Conservation (phyloP, 2,888 invertebrate species). For the Arrhopalites spinosus region DNA sequence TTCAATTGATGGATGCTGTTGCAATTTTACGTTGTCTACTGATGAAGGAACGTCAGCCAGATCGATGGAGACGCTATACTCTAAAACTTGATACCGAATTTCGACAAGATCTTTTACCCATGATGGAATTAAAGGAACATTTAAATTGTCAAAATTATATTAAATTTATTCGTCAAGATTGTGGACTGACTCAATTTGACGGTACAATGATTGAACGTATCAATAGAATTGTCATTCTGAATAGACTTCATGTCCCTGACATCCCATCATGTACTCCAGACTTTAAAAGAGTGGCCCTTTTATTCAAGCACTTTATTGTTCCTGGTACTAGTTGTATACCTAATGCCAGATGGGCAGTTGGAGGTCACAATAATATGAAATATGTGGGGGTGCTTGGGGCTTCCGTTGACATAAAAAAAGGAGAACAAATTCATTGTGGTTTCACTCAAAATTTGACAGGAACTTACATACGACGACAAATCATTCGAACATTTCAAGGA, state of each 20-base stretch:
- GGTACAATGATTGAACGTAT: slow-evolving; percentile 22
- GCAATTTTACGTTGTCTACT: slow-evolving; percentile 31
- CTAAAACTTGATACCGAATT: not conserved
- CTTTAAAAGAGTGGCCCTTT: slow-evolving; percentile 25
- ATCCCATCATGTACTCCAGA: not conserved
- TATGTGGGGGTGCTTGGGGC: slow-evolving; percentile 17
- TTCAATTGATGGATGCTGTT: slow-evolving; percentile 16
- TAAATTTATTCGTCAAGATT: slow-evolving; percentile 12
- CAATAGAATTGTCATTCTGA: slow-evolving; percentile 20
- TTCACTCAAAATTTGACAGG: slow-evolving; percentile 25
- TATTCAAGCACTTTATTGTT: slow-evolving; percentile 32
- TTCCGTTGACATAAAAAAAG: slow-evolving; percentile 21
- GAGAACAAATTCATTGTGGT: slow-evolving; percentile 16
- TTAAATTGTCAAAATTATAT: not conserved
- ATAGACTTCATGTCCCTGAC: slow-evolving; percentile 29
- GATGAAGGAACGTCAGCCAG: slow-evolving; percentile 15
- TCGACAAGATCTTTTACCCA: not conserved
- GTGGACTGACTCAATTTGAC: slow-evolving; percentile 18
- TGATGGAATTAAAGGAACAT: not conserved
- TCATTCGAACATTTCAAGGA: slow-evolving; percentile 22
- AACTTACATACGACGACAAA: slow-evolving; percentile 26
- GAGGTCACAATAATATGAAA: slow-evolving; percentile 20
- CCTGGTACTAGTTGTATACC: slow-evolving; percentile 32
- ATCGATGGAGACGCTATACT: not conserved
- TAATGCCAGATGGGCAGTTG: slow-evolving; percentile 25